Base-by-base conservation (phyloP, 2,888 invertebrate species). In the Diarsia mendica region DNA sequence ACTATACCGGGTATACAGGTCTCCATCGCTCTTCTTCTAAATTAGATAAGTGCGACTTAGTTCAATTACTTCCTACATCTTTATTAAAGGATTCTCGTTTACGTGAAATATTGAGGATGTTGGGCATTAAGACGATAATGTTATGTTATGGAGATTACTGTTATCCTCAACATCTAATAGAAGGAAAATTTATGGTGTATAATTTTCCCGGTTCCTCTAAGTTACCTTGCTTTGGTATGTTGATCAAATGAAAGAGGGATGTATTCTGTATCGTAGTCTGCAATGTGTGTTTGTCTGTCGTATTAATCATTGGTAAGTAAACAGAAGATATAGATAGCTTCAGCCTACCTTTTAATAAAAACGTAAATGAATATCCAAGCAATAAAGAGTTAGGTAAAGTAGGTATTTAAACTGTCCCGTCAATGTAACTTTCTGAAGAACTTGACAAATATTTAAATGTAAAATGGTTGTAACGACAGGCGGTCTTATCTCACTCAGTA, bases 41-140 rank as follows among this genome's bases (percentile, higher is more conserved):
- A 89, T 90, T 89, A 88, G 87, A 87, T 86, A 89, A 89, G 85
- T 87, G 81, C 74, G 75, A 72, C 69, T 72, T 82, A 81, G 81
- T 87, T 80, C 79, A 84, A 84, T 84, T 86, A 82, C 83, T 87
- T 87, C 83, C 86, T 86, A 75, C 63, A 68, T 68, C 58, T 78
- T 77, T 77, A 84, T 80, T 79, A 67, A 79, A 63, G 69, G 64
- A 72, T 61, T 65, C 28, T 71, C 60, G 80, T 76, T 75, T 44
- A 28, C 33, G 75, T 80, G 68, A 76, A 82, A 67, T 65, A 69
- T 74, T 60, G 68, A 77, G 73, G 78, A 83, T 79, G 77, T 44
- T 67, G 63, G 51, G 67, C 58, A 80, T 80, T 81, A 69, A 72
- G 79, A 76, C 76, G 20, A 72, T 28, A 51, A 72, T 51, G 39